A percentile compares a stretch with the other conserved stretches of the same genome.
phyloP scores from a whole-genome alignment of 1,140 invertebrate species.

The Polypedilum vanderplanki region DNA sequence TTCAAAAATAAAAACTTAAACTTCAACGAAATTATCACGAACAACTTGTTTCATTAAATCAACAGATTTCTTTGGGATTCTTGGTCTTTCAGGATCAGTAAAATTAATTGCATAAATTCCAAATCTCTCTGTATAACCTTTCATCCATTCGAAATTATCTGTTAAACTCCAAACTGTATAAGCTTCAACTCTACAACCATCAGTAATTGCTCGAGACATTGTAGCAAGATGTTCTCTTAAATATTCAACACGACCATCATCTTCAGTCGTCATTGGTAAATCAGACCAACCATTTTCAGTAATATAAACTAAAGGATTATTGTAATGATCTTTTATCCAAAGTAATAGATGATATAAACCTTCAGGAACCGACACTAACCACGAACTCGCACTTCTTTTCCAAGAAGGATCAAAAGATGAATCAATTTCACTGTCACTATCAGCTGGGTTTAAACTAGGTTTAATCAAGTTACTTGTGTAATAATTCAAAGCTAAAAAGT shows the following conservation, averaged over 20 bases:
- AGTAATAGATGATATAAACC: constrained; percentile 52
- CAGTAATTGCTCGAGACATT: constrained; percentile 56
- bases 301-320: constrained; percentile 55
- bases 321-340: constrained; percentile 55
- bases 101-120: constrained; percentile 20
- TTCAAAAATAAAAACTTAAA: too few species aligned
- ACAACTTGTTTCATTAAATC: background rate
- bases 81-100: background rate
- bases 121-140: constrained; percentile 52
- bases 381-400: constrained; percentile 44
- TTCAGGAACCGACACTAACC: constrained; percentile 41
- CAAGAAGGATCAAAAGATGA: constrained; percentile 49
- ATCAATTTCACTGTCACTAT: constrained; percentile 45
- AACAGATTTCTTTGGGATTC: constrained; percentile 14
- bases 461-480: constrained; percentile 47
- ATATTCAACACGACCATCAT: constrained; percentile 42
- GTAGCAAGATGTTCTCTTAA: constrained; percentile 53
- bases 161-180: constrained; percentile 69
- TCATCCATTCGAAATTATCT: constrained; percentile 74
- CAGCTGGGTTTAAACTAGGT: constrained; percentile 39
- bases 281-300: constrained; percentile 64
- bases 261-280: constrained; percentile 48
- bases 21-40: background rate
- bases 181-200: constrained; percentile 55
- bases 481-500: constrained; percentile 57